These are phyloP conservation scores for Spea bombifrons DNA, from an alignment of 2,113 vertebrate species.

Conservation along the genomic window DNA sequence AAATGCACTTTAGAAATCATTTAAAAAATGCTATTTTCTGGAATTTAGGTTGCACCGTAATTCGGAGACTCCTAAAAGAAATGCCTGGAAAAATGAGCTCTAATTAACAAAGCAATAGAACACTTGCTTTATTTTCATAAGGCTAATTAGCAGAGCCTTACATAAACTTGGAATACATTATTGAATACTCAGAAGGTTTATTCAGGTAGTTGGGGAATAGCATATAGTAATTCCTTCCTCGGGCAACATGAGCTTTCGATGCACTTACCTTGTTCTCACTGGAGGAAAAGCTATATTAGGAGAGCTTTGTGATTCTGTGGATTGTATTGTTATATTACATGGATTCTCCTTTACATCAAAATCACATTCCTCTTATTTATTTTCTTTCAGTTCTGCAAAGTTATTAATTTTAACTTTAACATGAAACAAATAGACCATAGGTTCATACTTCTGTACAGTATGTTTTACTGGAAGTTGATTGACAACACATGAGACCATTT, in stretches of 20 bases:
- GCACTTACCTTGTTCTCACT: slow-evolving; percentile 20
- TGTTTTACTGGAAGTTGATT: too few species aligned
- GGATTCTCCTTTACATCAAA: not conserved
- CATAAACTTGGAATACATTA: slow-evolving; percentile 33
- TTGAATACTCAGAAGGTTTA: slow-evolving; percentile 24
- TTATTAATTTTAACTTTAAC: not conserved
- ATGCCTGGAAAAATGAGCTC: slow-evolving; percentile 32
- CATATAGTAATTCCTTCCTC: slow-evolving; percentile 26
- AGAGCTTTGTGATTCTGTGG: not conserved
- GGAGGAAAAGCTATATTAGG: slow-evolving; percentile 22
- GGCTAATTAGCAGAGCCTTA: slow-evolving; percentile 36
- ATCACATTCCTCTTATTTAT: not conserved
- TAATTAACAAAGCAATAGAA: slow-evolving; percentile 42
- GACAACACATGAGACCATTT: too few species aligned
- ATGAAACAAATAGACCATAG: not conserved
- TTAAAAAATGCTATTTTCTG: slow-evolving; percentile 15
- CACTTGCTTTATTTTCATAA: slow-evolving; percentile 46
- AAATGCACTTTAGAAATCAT: not conserved
- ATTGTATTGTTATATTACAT: not conserved
- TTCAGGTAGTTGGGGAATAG: slow-evolving; percentile 33
- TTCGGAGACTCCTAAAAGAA: slow-evolving; percentile 26
- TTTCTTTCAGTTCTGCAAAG: not conserved
- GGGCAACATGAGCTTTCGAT: slow-evolving; percentile 21
- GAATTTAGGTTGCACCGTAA: slow-evolving; percentile 28
- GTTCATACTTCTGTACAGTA: too few species aligned